phyloP scores from a whole-genome alignment of 2,113 vertebrate genomes.

The Apaloderma vittatum region DNA sequence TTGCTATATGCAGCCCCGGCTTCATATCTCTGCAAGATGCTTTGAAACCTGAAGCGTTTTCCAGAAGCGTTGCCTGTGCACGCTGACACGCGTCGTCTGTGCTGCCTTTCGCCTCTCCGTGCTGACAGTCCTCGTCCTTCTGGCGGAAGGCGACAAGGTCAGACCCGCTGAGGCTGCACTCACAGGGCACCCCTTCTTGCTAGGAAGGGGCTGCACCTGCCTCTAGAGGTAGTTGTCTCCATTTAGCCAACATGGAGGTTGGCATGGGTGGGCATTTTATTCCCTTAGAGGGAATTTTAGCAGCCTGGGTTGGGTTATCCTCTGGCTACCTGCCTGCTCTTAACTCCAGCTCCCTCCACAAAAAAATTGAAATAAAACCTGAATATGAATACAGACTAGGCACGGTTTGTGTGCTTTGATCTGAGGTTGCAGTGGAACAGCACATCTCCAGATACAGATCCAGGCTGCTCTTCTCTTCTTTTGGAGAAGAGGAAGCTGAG shows the following conservation, averaged over 20 bases:
- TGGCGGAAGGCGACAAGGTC: not conserved
- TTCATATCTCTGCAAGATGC: not conserved
- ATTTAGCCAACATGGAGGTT: fast-evolving
- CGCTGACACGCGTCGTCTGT: not conserved
- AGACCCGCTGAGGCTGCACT: fast-evolving
- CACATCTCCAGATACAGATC: not conserved
- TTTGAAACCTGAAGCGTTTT: not conserved
- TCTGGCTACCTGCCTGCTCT: not conserved
- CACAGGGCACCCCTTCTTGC: fast-evolving
- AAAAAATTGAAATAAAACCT: not conserved
- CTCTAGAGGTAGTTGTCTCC: not conserved
- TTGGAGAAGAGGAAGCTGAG: too few relatives aligned
- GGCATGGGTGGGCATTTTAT: not conserved
- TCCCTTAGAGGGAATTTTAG: not conserved
- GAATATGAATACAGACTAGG: not conserved
- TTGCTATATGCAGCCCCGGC: not conserved
- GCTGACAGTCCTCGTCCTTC: not conserved
- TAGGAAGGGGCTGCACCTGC: not conserved
- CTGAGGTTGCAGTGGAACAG: not conserved
- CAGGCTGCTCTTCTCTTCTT: not conserved
- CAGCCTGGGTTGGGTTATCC: not conserved
- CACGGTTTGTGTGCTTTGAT: fast-evolving
- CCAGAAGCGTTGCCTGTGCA: not conserved
- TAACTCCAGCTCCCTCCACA: not conserved
- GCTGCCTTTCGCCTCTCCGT: not conserved